These are phyloP conservation scores for Lymantria monacha DNA, from an alignment of 2,888 invertebrate genomes.

Conservation along the genomic window DNA sequence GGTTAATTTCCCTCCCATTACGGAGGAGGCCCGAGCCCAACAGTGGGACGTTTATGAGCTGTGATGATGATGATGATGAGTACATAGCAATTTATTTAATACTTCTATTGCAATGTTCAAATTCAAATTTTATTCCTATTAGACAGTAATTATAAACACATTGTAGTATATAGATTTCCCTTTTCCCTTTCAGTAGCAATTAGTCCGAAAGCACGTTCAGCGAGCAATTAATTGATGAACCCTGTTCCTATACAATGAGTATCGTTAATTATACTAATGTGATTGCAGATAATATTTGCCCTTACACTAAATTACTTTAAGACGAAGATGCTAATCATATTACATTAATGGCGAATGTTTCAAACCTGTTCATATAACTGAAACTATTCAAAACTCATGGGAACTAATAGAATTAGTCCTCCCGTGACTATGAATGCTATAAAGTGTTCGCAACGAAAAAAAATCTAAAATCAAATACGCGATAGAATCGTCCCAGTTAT, in stretches of 20 bases:
- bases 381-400: neutral
- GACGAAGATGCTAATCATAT: slow-evolving; percentile 10
- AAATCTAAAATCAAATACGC: too few species aligned
- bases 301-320: slow-evolving; percentile 3
- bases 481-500: too few species aligned
- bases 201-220: slow-evolving; percentile 6
- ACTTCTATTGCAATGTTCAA: too few species aligned
- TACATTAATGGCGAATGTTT: slow-evolving; percentile 6
- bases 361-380: neutral
- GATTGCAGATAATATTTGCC: slow-evolving; percentile 25
- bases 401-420: too few species aligned
- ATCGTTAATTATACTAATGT: slow-evolving; percentile 25
- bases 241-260: slow-evolving; percentile 9
- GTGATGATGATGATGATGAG: too few species aligned
- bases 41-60: too few species aligned
- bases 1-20: too few species aligned
- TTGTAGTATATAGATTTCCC: neutral
- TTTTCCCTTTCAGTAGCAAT: slow-evolving; percentile 7
- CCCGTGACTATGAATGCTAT: too few species aligned
- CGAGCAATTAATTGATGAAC: slow-evolving; percentile 24
- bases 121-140: neutral
- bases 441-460: too few species aligned
- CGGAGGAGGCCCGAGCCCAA: too few species aligned
- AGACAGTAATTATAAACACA: neutral
- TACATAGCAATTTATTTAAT: too few species aligned